Base-by-base conservation (phyloP, 35 echinoderm and acorn worm genomes). In the Hemicentrotus pulcherrimus region DNA sequence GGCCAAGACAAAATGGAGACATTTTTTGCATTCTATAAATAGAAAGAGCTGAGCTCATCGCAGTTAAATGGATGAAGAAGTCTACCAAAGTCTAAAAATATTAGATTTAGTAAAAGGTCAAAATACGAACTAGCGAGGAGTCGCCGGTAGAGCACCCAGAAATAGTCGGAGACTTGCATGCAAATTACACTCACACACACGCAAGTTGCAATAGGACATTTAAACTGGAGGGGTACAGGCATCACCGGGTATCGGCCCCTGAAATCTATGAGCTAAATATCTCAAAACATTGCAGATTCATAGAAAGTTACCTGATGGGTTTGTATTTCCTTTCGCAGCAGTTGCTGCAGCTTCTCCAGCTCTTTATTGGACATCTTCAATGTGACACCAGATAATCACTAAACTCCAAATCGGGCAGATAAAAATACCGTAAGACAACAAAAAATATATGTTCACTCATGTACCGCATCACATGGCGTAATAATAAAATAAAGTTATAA, bases 321-420 rank as follows among this genome's bases (percentile, higher is more conserved):
- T 96, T 99, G 98, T 94, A 99, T 97, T 94, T 97, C 97, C 92
- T 96, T 97, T 46, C 96, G 95, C 61, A 97, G 94, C 86, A 96
- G 95, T 91, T 95, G 94, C 94, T 99, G 98, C 58, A 99, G 94
- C 94, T 97, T 97, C 48, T 96, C 97, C 47, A 99, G 95, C 86
- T 99, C 98, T 96, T 96, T 91, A 94, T 99, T 99, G 33, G 98
- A 96, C 98, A 99, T 99, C 71, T 97, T 94, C 94, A 61, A 90
- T 19, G 48, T 32, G 47, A 96, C 88, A 47, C 94, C 86, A 94
- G 86, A 96, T 48, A 48, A n/a, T 46, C 45, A 16, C 46, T 93
- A 31, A 47, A 90, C 88, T 93, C 30, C 91, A 47, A n/a, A 58
- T 48, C 46, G 46, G 13, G 91, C 91, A 93, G 91, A 58, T 58